A percentile compares a stretch with the other conserved stretches of the same genome.
These are phyloP conservation scores for Pseudorhombus dupliciocellatus DNA, from an alignment of 2,113 vertebrate genomes.

Conservation along the genomic window DNA sequence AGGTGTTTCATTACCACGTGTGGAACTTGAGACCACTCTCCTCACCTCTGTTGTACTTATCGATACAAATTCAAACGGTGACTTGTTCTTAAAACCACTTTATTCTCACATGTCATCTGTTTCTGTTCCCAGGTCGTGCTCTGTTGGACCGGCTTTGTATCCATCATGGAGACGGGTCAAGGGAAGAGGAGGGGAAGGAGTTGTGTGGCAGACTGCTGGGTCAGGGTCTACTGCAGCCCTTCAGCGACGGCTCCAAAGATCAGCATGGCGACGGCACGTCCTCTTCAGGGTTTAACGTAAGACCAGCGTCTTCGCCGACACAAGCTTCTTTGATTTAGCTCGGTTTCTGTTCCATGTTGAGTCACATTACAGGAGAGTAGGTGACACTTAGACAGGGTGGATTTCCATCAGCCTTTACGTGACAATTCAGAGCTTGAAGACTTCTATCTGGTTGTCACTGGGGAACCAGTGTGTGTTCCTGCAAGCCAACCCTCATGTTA, in stretches of 20 bases:
- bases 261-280: conserved; percentile 74
- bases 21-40: conserved; percentile 31
- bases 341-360: background rate
- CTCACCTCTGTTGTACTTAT: background rate
- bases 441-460: background rate
- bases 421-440: background rate
- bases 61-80: too few species aligned
- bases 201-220: conserved; percentile 88
- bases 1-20: conserved; percentile 76
- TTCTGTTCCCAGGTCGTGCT: conserved; percentile 51
- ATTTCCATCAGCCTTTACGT: background rate
- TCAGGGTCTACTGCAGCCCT: conserved; percentile 89
- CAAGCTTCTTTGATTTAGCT: background rate
- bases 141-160: conserved; percentile 88
- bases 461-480: too few species aligned
- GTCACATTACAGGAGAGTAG: background rate
- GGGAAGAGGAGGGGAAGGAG: conserved; percentile 85
- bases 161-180: conserved; percentile 81
- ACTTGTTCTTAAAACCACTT: background rate
- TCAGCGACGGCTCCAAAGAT: conserved; percentile 85
- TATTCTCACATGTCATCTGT: background rate
- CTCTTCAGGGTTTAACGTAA: conserved; percentile 85
- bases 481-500: background rate
- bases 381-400: background rate
- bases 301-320: conserved; percentile 43